Evolutionary conservation across 2,888 invertebrate genomes (phyloP).

Genomic region (Rhodophaea formosa): DNA sequence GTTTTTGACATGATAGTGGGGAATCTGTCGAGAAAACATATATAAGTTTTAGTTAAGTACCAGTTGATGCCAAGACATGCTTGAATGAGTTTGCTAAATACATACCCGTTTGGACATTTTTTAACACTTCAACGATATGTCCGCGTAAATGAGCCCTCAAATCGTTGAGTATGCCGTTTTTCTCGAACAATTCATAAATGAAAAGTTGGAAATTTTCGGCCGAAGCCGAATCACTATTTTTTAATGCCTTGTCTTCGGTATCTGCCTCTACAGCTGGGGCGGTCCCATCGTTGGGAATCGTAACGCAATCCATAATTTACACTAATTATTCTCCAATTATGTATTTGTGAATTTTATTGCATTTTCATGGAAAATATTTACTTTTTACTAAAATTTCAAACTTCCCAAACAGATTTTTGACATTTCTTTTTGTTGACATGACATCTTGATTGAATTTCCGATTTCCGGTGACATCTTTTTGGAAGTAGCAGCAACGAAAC

Average conservation of each 20-base stretch:
- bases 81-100: slow-evolving; percentile 18
- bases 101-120: slow-evolving; percentile 67
- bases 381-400: slow-evolving; percentile 62
- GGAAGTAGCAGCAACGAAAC: background rate
- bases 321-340: background rate
- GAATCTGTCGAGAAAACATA: slow-evolving; percentile 47
- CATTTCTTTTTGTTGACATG: slow-evolving; percentile 51
- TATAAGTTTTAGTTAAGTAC: no score
- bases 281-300: slow-evolving; percentile 5
- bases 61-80: background rate
- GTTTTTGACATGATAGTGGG: slow-evolving; percentile 55
- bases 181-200: slow-evolving; percentile 81
- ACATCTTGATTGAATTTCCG: background rate
- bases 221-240: slow-evolving; percentile 48
- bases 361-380: slow-evolving; percentile 2
- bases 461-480: background rate
- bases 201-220: slow-evolving; percentile 80
- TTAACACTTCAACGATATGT: slow-evolving; percentile 80
- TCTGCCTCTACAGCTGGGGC: slow-evolving; percentile 27
- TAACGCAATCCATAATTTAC: slow-evolving; percentile 14
- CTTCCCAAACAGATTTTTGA: slow-evolving; percentile 58
- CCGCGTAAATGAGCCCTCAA: slow-evolving; percentile 81
- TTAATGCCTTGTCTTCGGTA: slow-evolving; percentile 35
- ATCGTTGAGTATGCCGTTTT: slow-evolving; percentile 81
- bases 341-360: background rate